phyloP scores from a whole-genome alignment of 2,888 invertebrate species.

The Mechanitis messenoides region DNA sequence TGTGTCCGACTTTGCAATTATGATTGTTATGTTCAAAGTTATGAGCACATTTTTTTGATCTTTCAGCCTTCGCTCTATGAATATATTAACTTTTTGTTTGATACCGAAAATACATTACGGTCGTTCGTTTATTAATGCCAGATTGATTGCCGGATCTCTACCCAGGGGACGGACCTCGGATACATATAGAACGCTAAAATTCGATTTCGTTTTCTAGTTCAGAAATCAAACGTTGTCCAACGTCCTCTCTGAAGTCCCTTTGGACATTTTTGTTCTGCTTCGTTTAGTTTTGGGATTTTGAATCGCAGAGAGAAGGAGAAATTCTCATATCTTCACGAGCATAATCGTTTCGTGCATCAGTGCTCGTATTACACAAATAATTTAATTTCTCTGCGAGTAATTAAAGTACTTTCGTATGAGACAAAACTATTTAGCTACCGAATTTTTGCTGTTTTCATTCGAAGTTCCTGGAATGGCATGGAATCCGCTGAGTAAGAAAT shows the following conservation, averaged over 20 bases:
- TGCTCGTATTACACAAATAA: constrained; percentile 63
- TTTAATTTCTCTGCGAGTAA: constrained; percentile 60
- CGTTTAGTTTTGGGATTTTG: constrained; percentile 42
- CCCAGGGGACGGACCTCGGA: constrained; percentile 44
- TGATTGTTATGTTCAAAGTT: constrained; percentile 48
- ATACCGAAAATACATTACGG: constrained; percentile 56
- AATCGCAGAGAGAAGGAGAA: constrained; percentile 29
- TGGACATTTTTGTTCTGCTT: constrained; percentile 45
- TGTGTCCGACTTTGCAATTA: constrained; percentile 33
- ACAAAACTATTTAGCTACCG: constrained; percentile 45
- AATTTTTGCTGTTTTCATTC: constrained; percentile 39
- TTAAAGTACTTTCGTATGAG: constrained; percentile 51
- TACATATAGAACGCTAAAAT: constrained; percentile 53
- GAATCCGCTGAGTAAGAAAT: constrained; percentile 15
- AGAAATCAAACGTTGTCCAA: constrained; percentile 61
- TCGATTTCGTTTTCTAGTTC: constrained; percentile 72
- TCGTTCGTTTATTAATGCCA: constrained; percentile 66
- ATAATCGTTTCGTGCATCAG: constrained; percentile 58
- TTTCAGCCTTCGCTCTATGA: constrained; percentile 62
- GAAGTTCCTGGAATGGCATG: constrained; percentile 19
- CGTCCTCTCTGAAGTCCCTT: constrained; percentile 47
- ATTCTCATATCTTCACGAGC: constrained; percentile 36
- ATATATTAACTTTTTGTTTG: constrained; percentile 65
- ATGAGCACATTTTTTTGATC: constrained; percentile 50
- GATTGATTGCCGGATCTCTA: constrained; percentile 48